Percentiles rank a stretch among this genome's conserved stretches.
phyloP scores from a whole-genome alignment of 2,888 invertebrate genomes.

The Neoitamus cyanurus region DNA sequence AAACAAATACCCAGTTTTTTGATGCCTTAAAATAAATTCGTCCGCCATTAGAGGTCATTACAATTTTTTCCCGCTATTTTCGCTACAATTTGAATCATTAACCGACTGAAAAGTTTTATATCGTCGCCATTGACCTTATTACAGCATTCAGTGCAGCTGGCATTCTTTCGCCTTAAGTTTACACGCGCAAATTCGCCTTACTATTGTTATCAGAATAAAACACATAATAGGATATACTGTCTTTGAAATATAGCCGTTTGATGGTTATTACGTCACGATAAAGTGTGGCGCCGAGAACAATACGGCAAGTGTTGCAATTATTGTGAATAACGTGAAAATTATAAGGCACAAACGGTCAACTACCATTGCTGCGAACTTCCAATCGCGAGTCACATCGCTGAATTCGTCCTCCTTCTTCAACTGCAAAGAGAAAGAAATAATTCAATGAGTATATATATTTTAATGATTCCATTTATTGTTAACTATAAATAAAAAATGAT shows the following conservation, averaged over 20 bases:
- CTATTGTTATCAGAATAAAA: constrained; percentile 52
- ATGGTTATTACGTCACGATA: constrained; percentile 82
- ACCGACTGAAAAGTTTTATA: background rate
- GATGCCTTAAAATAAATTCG: background rate
- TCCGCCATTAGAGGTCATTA: background rate
- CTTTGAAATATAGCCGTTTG: constrained; percentile 48
- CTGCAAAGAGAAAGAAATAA: constrained; percentile 66
- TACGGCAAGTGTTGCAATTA: constrained; percentile 95
- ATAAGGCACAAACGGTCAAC: constrained; percentile 99
- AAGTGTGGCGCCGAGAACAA: constrained; percentile 96
- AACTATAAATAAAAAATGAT: too few relatives aligned
- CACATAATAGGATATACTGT: constrained; percentile 52
- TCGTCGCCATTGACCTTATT: background rate
- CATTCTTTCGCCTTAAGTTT: constrained; percentile 13
- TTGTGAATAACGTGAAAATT: constrained; percentile 97
- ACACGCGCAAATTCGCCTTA: constrained; percentile 50
- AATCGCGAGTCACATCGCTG: constrained; percentile 93
- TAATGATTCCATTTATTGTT: too few relatives aligned
- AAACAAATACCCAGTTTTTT: background rate
- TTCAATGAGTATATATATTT: background rate
- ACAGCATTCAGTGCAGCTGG: constrained; percentile 19
- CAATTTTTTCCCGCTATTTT: background rate
- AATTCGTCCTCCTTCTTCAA: constrained; percentile 93
- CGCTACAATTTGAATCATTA: background rate
- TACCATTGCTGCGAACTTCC: constrained; percentile 99